Conservation (phyloP, 2,113 vertebrate genomes). For the Syngnathus typhle region DNA sequence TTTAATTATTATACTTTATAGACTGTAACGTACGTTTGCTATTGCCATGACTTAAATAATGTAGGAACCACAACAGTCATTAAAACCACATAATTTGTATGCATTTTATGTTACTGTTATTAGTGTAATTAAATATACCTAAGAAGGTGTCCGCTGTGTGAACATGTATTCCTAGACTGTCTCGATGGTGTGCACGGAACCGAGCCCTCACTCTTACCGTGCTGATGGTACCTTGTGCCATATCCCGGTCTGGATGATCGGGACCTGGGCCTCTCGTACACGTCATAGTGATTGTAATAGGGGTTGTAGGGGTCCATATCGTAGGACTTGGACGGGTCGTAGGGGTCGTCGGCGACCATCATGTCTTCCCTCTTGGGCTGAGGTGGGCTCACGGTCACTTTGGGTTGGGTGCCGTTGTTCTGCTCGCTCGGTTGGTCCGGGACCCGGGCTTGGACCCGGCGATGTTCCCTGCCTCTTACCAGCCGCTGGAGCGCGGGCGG, state of each 20-base stretch:
- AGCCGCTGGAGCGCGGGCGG: conserved; percentile 49
- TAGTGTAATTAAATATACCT: not conserved
- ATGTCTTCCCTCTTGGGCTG: conserved; percentile 66
- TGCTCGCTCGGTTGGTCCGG: conserved; percentile 31
- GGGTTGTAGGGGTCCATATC: conserved; percentile 81
- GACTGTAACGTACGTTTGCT: no score
- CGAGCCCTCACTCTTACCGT: conserved; percentile 72
- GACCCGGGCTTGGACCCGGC: conserved; percentile 14
- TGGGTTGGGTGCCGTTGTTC: conserved; percentile 47
- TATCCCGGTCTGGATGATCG: conserved; percentile 80
- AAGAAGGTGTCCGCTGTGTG: not conserved
- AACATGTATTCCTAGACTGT: not conserved
- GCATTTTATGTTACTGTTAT: no score
- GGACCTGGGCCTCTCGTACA: conserved; percentile 80
- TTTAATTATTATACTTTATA: no score
- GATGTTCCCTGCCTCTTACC: conserved; percentile 41
- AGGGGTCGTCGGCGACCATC: conserved; percentile 91
- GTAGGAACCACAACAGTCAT: no score
- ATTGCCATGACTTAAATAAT: no score
- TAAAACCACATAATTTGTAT: no score
- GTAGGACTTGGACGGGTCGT: conserved; percentile 85
- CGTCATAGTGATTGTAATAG: conserved; percentile 91
- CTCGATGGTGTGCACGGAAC: not conserved
- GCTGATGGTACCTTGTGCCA: conserved; percentile 87
- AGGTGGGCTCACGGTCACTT: conserved; percentile 35